Evolutionary conservation across 2,797 vertebrate genomes (phyloP).

Genomic region (Galago senegalensis): DNA sequence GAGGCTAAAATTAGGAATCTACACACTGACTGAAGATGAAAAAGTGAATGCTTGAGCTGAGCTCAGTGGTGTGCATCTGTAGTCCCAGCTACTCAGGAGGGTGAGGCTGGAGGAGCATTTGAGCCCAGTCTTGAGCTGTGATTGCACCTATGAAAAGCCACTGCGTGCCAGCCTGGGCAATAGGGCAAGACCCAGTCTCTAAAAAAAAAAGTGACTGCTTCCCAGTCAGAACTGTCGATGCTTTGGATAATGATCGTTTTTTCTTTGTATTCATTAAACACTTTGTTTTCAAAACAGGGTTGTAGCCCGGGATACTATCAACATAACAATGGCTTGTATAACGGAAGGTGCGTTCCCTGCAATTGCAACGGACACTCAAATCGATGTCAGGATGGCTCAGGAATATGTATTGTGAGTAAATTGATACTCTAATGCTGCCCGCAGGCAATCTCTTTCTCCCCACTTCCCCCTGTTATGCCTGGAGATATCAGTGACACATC

Average conservation of each 20-base stretch:
- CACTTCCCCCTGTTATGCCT: neutral
- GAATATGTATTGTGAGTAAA: slow-evolving; percentile 95
- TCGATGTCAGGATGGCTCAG: slow-evolving; percentile 94
- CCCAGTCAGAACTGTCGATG: neutral
- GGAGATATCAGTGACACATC: neutral
- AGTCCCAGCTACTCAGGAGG: neutral
- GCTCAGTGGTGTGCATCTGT: neutral
- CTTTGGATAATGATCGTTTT: slow-evolving; percentile 20
- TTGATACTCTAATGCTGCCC: neutral
- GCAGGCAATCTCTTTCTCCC: neutral
- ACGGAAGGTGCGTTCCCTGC: slow-evolving; percentile 94
- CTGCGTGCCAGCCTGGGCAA: neutral
- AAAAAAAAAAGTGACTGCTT: neutral
- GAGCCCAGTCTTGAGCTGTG: neutral
- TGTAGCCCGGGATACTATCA: slow-evolving; percentile 94
- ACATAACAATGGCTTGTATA: slow-evolving; percentile 87
- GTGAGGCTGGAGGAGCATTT: neutral
- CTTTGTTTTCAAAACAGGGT: slow-evolving; percentile 89
- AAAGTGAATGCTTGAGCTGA: neutral
- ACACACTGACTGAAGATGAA: neutral
- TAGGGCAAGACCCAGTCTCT: neutral
- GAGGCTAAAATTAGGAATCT: neutral
- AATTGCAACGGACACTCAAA: slow-evolving; percentile 94
- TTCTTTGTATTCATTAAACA: slow-evolving; percentile 47
- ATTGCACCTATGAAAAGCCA: neutral